Conservation (phyloP, 2,888 invertebrate species). For the Morinoia aosen region DNA sequence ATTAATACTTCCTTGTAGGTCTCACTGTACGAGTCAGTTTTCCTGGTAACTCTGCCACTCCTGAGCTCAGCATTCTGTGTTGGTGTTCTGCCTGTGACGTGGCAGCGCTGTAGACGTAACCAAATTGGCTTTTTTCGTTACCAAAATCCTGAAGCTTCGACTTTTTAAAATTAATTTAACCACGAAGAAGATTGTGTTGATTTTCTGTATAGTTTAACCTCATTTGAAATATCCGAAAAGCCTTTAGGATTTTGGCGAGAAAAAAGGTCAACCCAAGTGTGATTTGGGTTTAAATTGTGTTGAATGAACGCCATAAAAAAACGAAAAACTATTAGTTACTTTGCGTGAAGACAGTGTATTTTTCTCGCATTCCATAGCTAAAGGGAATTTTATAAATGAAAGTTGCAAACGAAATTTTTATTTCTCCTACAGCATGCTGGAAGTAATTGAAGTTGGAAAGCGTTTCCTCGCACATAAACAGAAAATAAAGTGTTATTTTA, state of each 20-base stretch:
- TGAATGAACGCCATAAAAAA: no score
- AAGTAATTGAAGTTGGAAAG: not conserved
- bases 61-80: not conserved
- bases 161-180: no score
- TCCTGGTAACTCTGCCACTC: not conserved
- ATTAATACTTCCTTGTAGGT: not conserved
- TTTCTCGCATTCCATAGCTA: not conserved
- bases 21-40: not conserved
- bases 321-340: not conserved
- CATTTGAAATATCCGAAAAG: no score
- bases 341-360: not conserved
- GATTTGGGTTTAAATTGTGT: no score
- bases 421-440: not conserved
- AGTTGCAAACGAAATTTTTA: not conserved
- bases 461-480: not conserved
- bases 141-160: no score
- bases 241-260: no score
- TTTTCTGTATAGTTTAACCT: no score
- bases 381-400: not conserved
- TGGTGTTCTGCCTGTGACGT: not conserved
- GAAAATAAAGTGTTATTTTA: not conserved
- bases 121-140: not conserved
- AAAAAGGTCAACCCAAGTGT: no score
- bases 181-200: no score
- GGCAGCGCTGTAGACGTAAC: not conserved